Conservation (phyloP, 2,888 invertebrate species). For the Odontothrips loti region DNA sequence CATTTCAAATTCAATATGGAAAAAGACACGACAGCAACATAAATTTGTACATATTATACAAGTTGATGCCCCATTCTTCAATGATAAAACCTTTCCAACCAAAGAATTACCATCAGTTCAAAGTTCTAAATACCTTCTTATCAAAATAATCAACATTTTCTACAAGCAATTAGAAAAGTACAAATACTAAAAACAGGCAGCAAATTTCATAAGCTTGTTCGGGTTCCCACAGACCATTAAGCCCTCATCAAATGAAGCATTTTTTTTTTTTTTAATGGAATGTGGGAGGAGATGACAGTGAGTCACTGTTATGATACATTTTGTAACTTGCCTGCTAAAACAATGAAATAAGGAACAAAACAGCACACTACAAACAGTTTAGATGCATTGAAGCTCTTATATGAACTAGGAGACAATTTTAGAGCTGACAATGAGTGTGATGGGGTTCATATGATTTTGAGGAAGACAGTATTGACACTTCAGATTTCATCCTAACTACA, state of each 20-base stretch:
- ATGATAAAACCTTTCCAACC: conserved; percentile 2
- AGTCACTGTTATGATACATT: not conserved
- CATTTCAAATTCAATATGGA: conserved; percentile 23
- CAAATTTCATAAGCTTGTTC: not conserved
- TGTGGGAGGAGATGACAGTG: not conserved
- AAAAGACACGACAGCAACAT: conserved; percentile 14
- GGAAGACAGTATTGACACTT: not conserved
- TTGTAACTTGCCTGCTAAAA: no score
- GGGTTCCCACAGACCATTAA: not conserved
- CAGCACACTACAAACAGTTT: no score
- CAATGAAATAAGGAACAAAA: no score
- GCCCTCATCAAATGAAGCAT: not conserved
- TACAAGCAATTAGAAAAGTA: not conserved
- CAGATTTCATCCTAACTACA: not conserved
- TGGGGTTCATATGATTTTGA: not conserved
- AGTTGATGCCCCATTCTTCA: conserved; percentile 2
- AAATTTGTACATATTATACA: conserved; percentile 20
- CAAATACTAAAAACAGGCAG: not conserved
- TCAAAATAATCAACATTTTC: conserved; percentile 5
- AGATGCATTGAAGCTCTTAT: no score
- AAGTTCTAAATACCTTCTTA: not conserved
- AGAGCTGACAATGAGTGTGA: not conserved
- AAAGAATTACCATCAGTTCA: conserved; percentile 2
- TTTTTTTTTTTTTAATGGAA: no score
- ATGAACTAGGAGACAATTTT: not conserved